phyloP scores from a whole-genome alignment of 2,888 invertebrate species.

The Latrodectus hesperus region DNA sequence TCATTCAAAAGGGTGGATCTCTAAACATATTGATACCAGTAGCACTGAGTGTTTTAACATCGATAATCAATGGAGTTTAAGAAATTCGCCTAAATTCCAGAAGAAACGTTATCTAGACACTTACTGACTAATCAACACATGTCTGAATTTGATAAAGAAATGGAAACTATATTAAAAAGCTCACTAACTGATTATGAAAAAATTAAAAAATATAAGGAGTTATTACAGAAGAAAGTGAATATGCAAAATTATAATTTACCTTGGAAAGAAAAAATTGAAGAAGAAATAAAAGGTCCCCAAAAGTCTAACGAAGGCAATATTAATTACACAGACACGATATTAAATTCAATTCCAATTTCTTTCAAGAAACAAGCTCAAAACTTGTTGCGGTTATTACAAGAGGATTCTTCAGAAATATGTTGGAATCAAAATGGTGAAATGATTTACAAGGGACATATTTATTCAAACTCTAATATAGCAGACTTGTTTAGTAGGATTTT shows the following conservation, averaged over 20 bases:
- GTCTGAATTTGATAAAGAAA: neutral
- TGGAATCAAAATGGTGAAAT: too few relatives aligned
- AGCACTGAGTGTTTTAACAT: neutral
- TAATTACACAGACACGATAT: neutral
- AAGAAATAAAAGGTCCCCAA: neutral
- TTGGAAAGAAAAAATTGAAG: neutral
- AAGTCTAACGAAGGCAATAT: neutral
- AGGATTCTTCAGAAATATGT: too few relatives aligned
- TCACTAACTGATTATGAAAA: neutral
- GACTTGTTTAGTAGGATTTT: too few relatives aligned
- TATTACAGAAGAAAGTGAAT: conserved; percentile 1
- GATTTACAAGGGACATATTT: too few relatives aligned
- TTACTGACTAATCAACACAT: neutral
- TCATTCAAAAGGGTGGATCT: neutral
- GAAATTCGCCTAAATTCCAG: neutral
- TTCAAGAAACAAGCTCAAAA: too few relatives aligned
- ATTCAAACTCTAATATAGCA: too few relatives aligned
- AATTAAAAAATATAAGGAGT: neutral
- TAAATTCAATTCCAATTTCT: too few relatives aligned
- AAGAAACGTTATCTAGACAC: neutral
- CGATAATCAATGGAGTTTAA: neutral
- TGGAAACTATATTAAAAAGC: neutral
- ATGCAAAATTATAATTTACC: neutral
- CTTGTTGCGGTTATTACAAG: too few relatives aligned
- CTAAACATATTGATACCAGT: neutral